A percentile compares a stretch with the other conserved stretches of the same genome.
These are phyloP conservation scores for Lissocephala sabroskyi DNA, from an alignment of 2,888 invertebrate genomes.

Conservation along the genomic window DNA sequence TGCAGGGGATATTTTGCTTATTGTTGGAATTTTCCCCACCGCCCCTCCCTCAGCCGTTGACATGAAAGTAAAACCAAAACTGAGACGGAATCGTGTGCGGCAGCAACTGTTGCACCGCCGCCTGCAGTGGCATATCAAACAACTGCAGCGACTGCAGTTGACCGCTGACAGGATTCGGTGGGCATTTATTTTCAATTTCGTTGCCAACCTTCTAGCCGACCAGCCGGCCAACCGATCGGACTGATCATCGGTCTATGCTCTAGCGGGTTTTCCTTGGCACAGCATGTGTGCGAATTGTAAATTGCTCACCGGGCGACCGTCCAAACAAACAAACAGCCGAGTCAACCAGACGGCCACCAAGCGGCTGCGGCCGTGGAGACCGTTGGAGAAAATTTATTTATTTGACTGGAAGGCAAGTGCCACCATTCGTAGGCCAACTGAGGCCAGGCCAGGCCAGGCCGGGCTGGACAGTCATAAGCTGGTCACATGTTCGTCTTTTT, in stretches of 20 bases:
- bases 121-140: constrained; percentile 44
- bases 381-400: constrained; percentile 46
- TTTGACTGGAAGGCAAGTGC: constrained; percentile 5
- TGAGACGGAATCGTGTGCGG: constrained; percentile 25
- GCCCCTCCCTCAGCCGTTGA: no score
- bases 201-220: constrained; percentile 30
- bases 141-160: constrained; percentile 45
- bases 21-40: constrained; percentile 44
- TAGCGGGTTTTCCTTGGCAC: constrained; percentile 30
- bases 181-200: constrained; percentile 60
- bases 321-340: constrained; percentile 54
- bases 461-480: no score
- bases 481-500: constrained; percentile 20
- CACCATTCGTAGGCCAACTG: no score
- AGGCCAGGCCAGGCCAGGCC: no score
- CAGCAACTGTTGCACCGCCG: constrained; percentile 28
- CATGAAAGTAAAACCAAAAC: constrained; percentile 47
- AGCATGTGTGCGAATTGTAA: constrained; percentile 62
- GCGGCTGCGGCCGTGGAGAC: no score
- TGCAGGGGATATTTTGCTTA: constrained; percentile 51
- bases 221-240: neutral
- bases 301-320: constrained; percentile 37
- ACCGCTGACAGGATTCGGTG: constrained; percentile 53
- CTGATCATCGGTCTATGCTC: neutral
- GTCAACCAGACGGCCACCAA: no score